These are phyloP conservation scores for Ladona fulva DNA, from an alignment of 1,140 invertebrate species.

Conservation along the genomic window DNA sequence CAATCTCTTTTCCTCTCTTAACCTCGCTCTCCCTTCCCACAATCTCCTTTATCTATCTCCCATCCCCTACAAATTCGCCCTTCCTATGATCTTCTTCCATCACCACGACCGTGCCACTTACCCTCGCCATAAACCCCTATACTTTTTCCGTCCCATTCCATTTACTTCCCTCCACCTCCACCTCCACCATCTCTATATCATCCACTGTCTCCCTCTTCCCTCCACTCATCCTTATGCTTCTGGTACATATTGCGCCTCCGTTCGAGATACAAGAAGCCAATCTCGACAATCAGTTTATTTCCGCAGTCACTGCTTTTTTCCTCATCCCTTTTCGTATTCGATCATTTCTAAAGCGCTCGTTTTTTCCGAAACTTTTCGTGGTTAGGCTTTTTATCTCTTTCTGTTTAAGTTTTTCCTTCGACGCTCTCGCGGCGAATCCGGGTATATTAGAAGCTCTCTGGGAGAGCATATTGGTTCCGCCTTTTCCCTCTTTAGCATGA, in stretches of 20 bases:
- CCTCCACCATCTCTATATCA: background rate
- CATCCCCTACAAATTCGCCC: background rate
- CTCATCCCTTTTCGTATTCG: background rate
- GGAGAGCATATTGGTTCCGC: too few species aligned
- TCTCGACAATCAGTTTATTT: background rate
- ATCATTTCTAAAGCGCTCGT: background rate
- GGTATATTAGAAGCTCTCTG: too few species aligned
- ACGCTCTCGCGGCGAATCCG: too few species aligned
- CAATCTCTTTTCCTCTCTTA: background rate
- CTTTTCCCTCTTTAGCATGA: too few species aligned
- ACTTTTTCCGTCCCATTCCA: background rate
- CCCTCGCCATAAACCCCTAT: background rate
- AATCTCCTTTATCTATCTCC: background rate
- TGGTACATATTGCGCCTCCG: background rate
- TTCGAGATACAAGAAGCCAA: background rate
- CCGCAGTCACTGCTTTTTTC: background rate
- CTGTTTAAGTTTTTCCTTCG: too few species aligned
- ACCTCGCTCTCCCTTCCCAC: background rate
- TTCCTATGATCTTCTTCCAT: background rate
- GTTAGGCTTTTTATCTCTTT: too few species aligned
- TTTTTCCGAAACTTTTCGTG: background rate
- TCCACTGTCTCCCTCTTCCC: background rate
- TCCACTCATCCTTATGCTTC: background rate
- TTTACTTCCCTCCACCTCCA: background rate
- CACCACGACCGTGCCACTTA: background rate